Evolutionary conservation across 2,888 invertebrate species (phyloP).

Genomic region (Nomada fabriciana): DNA sequence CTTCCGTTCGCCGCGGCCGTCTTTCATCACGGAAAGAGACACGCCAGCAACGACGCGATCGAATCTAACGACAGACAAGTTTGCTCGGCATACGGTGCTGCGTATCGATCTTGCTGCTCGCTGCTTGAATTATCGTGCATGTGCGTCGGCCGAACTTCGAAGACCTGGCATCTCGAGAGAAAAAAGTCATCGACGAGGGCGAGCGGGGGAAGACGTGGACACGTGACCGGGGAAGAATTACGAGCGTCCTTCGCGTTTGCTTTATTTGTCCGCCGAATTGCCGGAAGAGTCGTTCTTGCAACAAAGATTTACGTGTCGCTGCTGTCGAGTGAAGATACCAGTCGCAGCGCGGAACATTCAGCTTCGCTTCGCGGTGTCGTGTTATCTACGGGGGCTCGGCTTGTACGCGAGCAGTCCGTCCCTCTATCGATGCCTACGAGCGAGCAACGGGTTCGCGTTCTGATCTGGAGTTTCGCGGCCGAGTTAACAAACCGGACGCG

Average conservation of each 20-base stretch:
- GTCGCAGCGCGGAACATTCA: slow-evolving; percentile 56
- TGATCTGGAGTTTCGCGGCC: slow-evolving; percentile 16
- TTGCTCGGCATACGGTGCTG: background rate
- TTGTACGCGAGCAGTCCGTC: slow-evolving; percentile 28
- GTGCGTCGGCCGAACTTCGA: no score
- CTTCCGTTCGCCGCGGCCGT: slow-evolving; percentile 42
- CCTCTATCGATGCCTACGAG: background rate
- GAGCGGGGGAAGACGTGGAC: background rate
- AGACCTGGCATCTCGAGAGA: background rate
- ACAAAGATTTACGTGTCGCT: slow-evolving; percentile 71
- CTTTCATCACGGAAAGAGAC: slow-evolving; percentile 24
- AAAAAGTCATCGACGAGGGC: background rate
- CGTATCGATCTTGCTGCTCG: no score
- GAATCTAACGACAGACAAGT: background rate
- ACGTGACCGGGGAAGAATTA: slow-evolving; percentile 38
- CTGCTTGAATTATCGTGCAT: no score
- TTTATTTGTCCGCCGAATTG: slow-evolving; percentile 65
- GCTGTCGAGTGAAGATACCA: slow-evolving; percentile 62
- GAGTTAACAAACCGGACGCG: slow-evolving; percentile 47
- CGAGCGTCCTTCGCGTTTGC: slow-evolving; percentile 28
- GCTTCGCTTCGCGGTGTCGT: slow-evolving; percentile 58
- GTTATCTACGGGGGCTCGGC: slow-evolving; percentile 38
- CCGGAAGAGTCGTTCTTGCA: slow-evolving; percentile 67
- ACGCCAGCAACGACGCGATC: slow-evolving; percentile 23
- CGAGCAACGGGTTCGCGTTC: background rate